These are phyloP conservation scores for Ellobius talpinus DNA, from an alignment of 2,113 vertebrate species.

Conservation along the genomic window DNA sequence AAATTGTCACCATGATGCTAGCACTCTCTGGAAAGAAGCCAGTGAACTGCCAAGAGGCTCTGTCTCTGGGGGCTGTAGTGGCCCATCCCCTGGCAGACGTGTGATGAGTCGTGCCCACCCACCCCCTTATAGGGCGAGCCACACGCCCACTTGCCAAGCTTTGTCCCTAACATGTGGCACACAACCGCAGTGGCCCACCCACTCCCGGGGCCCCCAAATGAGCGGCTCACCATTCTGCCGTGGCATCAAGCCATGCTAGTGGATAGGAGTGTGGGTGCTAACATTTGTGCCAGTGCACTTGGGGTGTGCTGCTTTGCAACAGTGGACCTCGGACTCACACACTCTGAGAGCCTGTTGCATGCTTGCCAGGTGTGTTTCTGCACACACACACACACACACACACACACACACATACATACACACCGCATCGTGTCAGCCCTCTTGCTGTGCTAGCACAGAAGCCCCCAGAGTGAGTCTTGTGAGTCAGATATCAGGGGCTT, in stretches of 20 bases:
- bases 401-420: not conserved
- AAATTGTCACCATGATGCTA: not conserved
- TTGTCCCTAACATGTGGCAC: not conserved
- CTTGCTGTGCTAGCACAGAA: constrained; percentile 3
- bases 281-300: not conserved
- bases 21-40: constrained; percentile 21
- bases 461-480: constrained; percentile 29
- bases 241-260: not conserved
- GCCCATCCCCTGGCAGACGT: constrained; percentile 36
- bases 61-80: not conserved
- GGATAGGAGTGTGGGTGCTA: not conserved
- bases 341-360: not conserved
- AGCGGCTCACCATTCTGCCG: not conserved
- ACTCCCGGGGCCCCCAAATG: not conserved
- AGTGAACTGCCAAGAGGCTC: constrained; percentile 35
- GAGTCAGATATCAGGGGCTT: constrained; percentile 41
- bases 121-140: not conserved
- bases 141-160: not conserved
- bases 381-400: not conserved
- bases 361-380: constrained; percentile 30
- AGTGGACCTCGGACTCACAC: fast-evolving
- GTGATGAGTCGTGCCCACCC: constrained; percentile 32
- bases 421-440: not conserved
- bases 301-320: not conserved
- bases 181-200: not conserved